phyloP scores from a whole-genome alignment of 2,113 vertebrate species.

The Gyps fulvus region DNA sequence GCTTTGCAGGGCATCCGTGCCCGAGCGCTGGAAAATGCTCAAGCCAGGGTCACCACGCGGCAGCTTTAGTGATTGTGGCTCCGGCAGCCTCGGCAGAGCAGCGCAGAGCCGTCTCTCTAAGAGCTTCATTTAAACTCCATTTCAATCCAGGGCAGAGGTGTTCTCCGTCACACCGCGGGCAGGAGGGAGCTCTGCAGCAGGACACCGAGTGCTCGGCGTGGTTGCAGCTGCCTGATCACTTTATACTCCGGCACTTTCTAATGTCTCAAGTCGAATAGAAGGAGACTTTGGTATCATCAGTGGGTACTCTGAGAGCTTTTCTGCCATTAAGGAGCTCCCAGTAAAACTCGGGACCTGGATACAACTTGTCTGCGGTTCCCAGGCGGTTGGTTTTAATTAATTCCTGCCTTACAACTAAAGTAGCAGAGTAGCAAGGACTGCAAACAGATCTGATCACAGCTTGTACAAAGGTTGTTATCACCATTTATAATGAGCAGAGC shows the following conservation, averaged over 20 bases:
- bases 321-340: neutral
- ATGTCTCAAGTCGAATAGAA: neutral
- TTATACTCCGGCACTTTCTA: neutral
- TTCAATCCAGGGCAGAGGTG: neutral
- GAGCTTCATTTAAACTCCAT: neutral
- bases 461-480: neutral
- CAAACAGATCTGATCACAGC: neutral
- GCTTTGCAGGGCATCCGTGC: neutral
- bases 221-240: fast-evolving
- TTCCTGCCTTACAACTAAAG: neutral
- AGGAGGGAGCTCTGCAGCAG: neutral
- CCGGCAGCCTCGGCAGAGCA: neutral
- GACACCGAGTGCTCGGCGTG: fast-evolving
- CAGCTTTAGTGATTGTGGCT: neutral
- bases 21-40: fast-evolving
- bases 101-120: fast-evolving
- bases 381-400: neutral
- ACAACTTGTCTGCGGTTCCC: neutral
- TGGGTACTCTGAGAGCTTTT: neutral
- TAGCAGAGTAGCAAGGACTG: neutral
- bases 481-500: neutral
- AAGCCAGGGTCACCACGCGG: fast-evolving
- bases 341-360: neutral
- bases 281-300: neutral
- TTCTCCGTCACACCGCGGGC: fast-evolving